A percentile compares a stretch with the other conserved stretches of the same genome.
Evolutionary conservation across 2,113 vertebrate species (phyloP).

Genomic region (Grus americana): DNA sequence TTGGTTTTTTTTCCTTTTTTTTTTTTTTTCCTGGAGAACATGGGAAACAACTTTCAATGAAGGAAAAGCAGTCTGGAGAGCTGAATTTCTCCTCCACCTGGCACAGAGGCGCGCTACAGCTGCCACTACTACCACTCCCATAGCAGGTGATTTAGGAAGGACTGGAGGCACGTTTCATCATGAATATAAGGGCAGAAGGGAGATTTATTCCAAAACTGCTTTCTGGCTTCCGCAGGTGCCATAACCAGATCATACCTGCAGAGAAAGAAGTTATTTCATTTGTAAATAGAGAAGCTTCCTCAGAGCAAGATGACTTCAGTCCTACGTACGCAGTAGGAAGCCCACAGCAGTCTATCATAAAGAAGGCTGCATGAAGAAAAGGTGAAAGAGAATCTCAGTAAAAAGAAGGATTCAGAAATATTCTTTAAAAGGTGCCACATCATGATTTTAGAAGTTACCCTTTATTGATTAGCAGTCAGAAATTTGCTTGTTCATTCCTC

Average conservation of each 20-base stretch:
- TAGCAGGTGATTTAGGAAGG: not conserved
- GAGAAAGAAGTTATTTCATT: not conserved
- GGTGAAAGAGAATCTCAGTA: not conserved
- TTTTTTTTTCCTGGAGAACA: not conserved
- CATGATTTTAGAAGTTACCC: not conserved
- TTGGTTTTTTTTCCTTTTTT: not conserved
- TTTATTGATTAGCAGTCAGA: not conserved
- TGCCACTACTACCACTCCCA: not conserved
- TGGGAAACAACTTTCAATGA: not conserved
- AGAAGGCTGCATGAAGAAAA: not conserved
- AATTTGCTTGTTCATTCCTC: not conserved
- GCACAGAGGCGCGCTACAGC: not conserved
- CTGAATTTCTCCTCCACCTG: not conserved
- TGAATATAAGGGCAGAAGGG: not conserved
- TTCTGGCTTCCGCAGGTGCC: not conserved
- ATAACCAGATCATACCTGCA: not conserved
- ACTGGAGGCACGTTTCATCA: not conserved
- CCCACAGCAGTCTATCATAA: fast-evolving
- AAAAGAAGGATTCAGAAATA: not conserved
- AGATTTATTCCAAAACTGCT: fast-evolving
- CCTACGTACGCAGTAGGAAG: not conserved
- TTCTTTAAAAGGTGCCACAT: not conserved
- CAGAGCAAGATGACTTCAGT: not conserved
- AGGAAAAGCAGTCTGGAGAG: not conserved
- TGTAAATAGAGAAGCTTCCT: not conserved